Percentiles rank a stretch among this genome's conserved stretches.
Conservation (phyloP, 2,797 vertebrate genomes). For the Hyperoplus lanceolatus region DNA sequence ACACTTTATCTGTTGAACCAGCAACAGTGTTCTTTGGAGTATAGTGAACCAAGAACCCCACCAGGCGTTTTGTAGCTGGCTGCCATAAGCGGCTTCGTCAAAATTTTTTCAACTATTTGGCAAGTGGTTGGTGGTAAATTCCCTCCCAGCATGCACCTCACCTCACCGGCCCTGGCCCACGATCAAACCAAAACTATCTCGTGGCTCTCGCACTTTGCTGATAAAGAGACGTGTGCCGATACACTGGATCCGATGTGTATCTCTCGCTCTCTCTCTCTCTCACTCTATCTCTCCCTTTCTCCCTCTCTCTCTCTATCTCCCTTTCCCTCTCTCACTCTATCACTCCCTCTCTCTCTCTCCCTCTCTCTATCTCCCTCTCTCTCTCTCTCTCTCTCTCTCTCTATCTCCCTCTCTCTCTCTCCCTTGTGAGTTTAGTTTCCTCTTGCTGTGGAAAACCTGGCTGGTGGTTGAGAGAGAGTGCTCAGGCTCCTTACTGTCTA, state of each 20-base stretch:
- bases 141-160: slow-evolving; percentile 67
- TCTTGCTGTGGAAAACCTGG: no score
- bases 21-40: slow-evolving; percentile 41
- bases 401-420: no score
- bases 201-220: slow-evolving; percentile 31
- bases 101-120: slow-evolving; percentile 66
- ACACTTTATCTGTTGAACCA: slow-evolving; percentile 47
- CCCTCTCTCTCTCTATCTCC: no score
- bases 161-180: slow-evolving; percentile 33
- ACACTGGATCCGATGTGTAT: slow-evolving; percentile 19
- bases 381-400: no score
- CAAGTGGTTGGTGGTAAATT: slow-evolving; percentile 70
- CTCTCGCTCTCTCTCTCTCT: slow-evolving; percentile 45
- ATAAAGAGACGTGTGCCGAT: slow-evolving; percentile 46
- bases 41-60: slow-evolving; percentile 45
- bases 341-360: no score
- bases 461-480: neutral
- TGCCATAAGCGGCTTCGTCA: slow-evolving; percentile 38
- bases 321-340: no score
- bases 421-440: no score
- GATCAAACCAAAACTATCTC: slow-evolving; percentile 56
- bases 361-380: no score
- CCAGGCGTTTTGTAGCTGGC: slow-evolving; percentile 41
- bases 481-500: slow-evolving; percentile 12
- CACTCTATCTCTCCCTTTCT: neutral